A percentile compares a stretch with the other conserved stretches of the same genome.
Conservation (phyloP, 2,113 vertebrate genomes). For the Sminthopsis crassicaudata region DNA sequence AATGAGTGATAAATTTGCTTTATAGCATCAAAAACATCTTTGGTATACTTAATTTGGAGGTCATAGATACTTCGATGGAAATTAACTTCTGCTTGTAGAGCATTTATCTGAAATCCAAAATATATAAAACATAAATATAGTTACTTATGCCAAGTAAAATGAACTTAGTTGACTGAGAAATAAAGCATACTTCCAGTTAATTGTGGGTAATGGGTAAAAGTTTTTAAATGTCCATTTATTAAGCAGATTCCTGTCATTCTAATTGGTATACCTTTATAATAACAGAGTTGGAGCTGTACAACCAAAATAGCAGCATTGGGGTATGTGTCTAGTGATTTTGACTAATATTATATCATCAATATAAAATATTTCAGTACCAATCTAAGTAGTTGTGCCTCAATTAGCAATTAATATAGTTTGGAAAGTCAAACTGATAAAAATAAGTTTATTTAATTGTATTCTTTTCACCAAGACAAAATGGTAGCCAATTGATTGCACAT, state of each 20-base stretch:
- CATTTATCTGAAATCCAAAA: conserved; percentile 64
- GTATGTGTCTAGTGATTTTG: not conserved
- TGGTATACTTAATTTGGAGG: conserved; percentile 72
- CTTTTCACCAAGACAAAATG: not conserved
- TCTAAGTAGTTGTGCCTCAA: conserved; percentile 4
- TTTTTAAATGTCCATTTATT: not conserved
- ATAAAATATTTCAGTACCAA: conserved; percentile 25
- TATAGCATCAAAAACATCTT: conserved; percentile 73
- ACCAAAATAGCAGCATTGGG: not conserved
- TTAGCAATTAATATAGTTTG: conserved; percentile 15
- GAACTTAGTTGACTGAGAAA: not conserved
- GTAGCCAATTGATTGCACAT: not conserved
- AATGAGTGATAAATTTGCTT: conserved; percentile 78
- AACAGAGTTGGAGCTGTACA: not conserved
- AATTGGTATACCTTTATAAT: not conserved
- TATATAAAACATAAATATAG: conserved; percentile 1
- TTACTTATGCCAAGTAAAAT: not conserved
- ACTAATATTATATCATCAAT: conserved; percentile 7
- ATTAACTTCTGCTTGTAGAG: conserved; percentile 75
- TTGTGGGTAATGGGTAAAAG: not conserved
- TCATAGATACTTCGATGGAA: conserved; percentile 77
- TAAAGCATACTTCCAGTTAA: not conserved
- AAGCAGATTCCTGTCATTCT: not conserved
- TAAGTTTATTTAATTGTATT: conserved; percentile 1
- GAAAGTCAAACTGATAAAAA: not conserved